Base-by-base conservation (phyloP, 2,888 invertebrate genomes). In the Drosophila longiperda region DNA sequence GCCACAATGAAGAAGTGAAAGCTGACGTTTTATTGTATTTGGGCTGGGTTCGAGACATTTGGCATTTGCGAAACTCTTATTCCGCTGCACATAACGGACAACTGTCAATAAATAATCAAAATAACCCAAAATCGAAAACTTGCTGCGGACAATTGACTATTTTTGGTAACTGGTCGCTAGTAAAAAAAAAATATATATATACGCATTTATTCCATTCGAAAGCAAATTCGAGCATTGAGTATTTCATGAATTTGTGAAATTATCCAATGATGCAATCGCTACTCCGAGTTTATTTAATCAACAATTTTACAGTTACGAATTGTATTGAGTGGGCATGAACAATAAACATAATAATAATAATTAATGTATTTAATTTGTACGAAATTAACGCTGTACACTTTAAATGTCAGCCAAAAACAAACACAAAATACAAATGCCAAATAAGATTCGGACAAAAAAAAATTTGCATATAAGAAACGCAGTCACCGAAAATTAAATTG, bases 51-150 rank as follows among this genome's bases (percentile, higher is more conserved):
- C 65, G 38, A 58, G 54, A 55, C 75, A 78, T 61, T 70, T 78
- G 77, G 77, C 77, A 80, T 86, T 84, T 84, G 83, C 87, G 87
- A 88, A 89, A 84, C 69, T 45, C 52, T 59, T 53, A 50, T 59
- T 45, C 45, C 48, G 42, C 73, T 52, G 59, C 84, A 89, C 84
- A 85, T 84, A 89, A 89, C 89, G 87, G 82, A 59, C 77, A 82
- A 73, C 87, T 87, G 85, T 89, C 89, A 89, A 85, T 85, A 85
- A 85, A 89, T 89, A 86, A 89, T 84, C 85, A 86, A 84, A 87
- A 89, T 87, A 80, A 80, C 70, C 82, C 87, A 75, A 75, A 73
- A 60, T 68, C 54, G n/a, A 38, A 50, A 63, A 12, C 61, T 34
- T 36, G 42, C 45, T 12, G 33, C 58, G 64, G 81, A 78, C 87